These are phyloP conservation scores for Amblyornis subalaris DNA, from an alignment of 2,113 vertebrate species.

Conservation along the genomic window DNA sequence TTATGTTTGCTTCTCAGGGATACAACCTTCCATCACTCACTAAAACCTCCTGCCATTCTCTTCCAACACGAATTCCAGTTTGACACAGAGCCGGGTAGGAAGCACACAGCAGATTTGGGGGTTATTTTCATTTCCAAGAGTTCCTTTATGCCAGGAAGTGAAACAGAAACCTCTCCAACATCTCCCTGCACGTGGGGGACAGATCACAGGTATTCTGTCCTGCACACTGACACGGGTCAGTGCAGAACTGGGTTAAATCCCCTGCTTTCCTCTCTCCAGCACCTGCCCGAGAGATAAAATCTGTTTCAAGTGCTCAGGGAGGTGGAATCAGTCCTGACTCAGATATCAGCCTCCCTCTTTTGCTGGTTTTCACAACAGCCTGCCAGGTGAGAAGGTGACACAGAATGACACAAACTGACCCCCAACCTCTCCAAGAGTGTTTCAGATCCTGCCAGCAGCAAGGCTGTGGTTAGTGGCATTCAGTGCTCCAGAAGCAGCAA, in stretches of 20 bases:
- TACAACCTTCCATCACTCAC: not conserved
- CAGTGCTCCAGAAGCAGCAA: not conserved
- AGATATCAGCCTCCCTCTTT: too few relatives aligned
- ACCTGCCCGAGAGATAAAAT: not conserved
- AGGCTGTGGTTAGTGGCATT: not conserved
- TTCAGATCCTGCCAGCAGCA: not conserved
- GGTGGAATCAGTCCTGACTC: accelerated
- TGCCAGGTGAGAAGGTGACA: not conserved
- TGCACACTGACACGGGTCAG: accelerated
- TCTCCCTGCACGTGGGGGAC: not conserved
- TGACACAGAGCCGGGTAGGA: not conserved
- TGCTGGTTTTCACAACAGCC: not conserved
- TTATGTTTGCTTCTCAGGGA: not conserved
- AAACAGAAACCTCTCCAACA: not conserved
- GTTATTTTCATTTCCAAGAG: not conserved
- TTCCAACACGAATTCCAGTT: not conserved
- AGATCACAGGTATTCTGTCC: not conserved
- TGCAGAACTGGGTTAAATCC: not conserved
- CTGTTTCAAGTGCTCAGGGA: not conserved
- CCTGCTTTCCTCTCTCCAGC: not conserved
- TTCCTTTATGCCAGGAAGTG: not conserved
- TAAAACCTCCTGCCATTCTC: not conserved
- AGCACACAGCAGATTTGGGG: not conserved
- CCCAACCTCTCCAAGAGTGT: too few relatives aligned
- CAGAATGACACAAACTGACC: not conserved